Evolutionary conservation across 2,113 vertebrate species (phyloP).

Genomic region (Eulemur macaco): DNA sequence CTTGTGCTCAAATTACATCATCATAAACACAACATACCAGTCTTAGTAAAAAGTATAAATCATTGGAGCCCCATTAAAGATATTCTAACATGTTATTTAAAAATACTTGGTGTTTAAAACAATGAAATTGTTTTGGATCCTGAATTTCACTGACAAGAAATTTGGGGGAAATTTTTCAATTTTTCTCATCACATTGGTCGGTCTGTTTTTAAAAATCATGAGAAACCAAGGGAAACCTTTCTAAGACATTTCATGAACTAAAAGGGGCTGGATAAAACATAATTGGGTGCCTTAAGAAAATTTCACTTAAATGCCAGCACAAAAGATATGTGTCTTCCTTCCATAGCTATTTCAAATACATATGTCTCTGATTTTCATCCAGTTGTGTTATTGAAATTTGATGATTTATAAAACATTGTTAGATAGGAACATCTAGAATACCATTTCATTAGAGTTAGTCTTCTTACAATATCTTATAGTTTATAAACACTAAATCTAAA

Average conservation of each 20-base stretch:
- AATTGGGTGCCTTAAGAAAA: background rate
- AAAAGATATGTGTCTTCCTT: background rate
- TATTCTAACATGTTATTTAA: background rate
- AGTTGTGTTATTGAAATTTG: background rate
- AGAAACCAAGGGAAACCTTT: background rate
- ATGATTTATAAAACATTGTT: background rate
- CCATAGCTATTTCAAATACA: background rate
- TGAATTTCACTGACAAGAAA: background rate
- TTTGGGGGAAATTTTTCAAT: background rate
- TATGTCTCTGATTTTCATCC: background rate
- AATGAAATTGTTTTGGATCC: constrained; percentile 8
- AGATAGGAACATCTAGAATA: background rate
- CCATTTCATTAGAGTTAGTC: background rate
- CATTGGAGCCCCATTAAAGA: background rate
- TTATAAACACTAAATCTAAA: background rate
- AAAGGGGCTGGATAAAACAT: background rate
- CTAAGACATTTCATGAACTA: background rate
- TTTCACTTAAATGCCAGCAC: background rate
- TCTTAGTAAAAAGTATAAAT: constrained; percentile 17
- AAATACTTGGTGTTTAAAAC: constrained; percentile 44
- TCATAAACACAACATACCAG: background rate
- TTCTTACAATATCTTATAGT: background rate
- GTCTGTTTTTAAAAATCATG: background rate
- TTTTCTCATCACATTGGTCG: background rate
- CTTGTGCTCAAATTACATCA: constrained; percentile 20